Evolutionary conservation across 2,888 invertebrate species (phyloP).

Genomic region (Pheosia gnoma): DNA sequence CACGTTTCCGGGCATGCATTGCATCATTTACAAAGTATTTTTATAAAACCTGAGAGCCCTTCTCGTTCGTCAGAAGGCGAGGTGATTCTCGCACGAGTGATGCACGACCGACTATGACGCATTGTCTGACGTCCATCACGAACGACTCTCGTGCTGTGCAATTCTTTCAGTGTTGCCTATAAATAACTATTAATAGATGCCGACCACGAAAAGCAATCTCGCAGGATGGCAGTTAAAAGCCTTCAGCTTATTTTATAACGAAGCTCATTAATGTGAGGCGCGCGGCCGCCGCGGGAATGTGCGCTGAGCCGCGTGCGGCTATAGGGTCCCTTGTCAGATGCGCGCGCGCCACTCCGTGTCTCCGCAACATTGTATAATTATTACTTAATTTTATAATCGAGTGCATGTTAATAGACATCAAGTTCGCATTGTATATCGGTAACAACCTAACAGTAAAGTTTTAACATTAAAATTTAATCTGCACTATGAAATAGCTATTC

Average conservation of each 20-base stretch:
- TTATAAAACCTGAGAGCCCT: conserved; percentile 41
- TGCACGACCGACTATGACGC: conserved; percentile 62
- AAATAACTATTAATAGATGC: conserved; percentile 78
- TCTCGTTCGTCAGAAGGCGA: conserved; percentile 37
- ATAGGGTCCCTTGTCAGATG: conserved; percentile 52
- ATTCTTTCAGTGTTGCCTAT: conserved; percentile 72
- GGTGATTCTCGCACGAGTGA: conserved; percentile 47
- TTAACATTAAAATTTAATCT: conserved; percentile 25
- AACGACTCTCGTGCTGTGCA: conserved; percentile 49
- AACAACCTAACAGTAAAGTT: conserved; percentile 32
- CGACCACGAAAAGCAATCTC: conserved; percentile 81
- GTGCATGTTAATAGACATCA: conserved; percentile 39
- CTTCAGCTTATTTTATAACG: conserved; percentile 78
- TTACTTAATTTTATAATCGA: conserved; percentile 69
- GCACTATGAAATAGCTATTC: conserved; percentile 19
- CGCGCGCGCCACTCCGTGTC: conserved; percentile 23
- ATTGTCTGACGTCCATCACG: conserved; percentile 60
- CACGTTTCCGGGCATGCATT: conserved; percentile 19
- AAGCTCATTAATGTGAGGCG: conserved; percentile 70
- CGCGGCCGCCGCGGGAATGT: conserved; percentile 48
- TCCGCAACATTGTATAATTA: conserved; percentile 68
- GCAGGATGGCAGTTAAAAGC: conserved; percentile 76
- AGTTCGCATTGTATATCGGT: conserved; percentile 27
- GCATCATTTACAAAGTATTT: conserved; percentile 44
- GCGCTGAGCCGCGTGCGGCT: conserved; percentile 43